Conservation (phyloP, 2,113 vertebrate genomes). For the Todiramphus saurophagus region DNA sequence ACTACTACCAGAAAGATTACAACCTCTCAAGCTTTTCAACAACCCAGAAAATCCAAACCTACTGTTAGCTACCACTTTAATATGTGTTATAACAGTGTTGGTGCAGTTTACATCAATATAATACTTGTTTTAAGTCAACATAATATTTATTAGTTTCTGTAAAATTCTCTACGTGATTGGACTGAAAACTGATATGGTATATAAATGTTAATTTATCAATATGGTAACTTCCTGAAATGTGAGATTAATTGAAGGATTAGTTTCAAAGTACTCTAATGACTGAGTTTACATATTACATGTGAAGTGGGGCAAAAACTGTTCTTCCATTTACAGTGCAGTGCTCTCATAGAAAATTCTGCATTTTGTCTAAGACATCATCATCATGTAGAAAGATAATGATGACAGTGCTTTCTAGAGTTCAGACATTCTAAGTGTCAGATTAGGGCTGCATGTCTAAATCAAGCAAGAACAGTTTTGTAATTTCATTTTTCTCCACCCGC, state of each 20-base stretch:
- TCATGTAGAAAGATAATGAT: not conserved
- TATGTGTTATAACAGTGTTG: not conserved
- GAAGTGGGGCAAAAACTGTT: not conserved
- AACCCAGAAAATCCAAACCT: not conserved
- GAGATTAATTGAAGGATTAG: not conserved
- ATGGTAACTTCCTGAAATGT: not conserved
- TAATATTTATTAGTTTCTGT: not conserved
- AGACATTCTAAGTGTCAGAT: not conserved
- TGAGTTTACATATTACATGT: not conserved
- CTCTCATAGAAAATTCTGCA: not conserved
- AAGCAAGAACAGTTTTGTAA: not conserved
- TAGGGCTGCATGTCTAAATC: not conserved
- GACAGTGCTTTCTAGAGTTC: not conserved
- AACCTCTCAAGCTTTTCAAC: rapidly evolving
- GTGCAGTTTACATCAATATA: not conserved
- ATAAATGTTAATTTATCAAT: not conserved
- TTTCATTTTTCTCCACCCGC: not conserved
- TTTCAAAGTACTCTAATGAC: not conserved
- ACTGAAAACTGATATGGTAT: not conserved
- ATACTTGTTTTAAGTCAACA: not conserved
- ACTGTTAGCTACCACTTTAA: not conserved
- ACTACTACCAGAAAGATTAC: not conserved
- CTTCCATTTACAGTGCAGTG: not conserved
- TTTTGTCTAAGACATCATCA: not conserved
- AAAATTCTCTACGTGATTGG: not conserved